These are phyloP conservation scores for Cantharis rustica DNA, from an alignment of 2,888 invertebrate species.

Conservation along the genomic window DNA sequence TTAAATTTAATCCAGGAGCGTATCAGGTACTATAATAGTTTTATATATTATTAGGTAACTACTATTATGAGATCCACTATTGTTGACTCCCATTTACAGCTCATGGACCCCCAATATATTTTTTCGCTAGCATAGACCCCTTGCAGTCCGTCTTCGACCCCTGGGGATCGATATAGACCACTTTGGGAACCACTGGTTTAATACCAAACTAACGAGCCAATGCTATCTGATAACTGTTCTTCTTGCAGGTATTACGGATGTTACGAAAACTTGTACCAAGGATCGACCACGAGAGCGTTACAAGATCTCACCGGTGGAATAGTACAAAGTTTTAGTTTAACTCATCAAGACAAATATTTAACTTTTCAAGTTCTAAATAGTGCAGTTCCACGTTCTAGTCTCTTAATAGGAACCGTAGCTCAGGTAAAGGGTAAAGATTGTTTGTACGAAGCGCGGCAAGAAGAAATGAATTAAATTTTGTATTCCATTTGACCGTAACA, in stretches of 20 bases:
- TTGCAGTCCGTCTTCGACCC: too few species aligned
- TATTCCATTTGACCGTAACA: neutral
- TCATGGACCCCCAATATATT: too few species aligned
- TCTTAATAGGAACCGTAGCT: conserved; percentile 68
- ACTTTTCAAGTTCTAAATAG: conserved; percentile 70
- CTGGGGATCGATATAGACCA: too few species aligned
- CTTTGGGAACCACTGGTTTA: too few species aligned
- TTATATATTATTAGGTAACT: too few species aligned
- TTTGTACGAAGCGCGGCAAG: neutral
- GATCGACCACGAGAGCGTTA: conserved; percentile 70
- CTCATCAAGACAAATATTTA: conserved; percentile 67
- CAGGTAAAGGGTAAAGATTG: conserved; percentile 61
- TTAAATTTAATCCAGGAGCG: too few species aligned
- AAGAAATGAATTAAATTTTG: neutral
- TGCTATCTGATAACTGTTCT: too few species aligned
- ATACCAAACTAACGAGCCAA: too few species aligned
- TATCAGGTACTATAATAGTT: too few species aligned
- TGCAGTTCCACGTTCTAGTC: conserved; percentile 72
- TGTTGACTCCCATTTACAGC: too few species aligned
- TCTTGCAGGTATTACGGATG: conserved; percentile 67
- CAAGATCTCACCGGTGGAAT: conserved; percentile 77
- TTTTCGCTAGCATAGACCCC: too few species aligned
- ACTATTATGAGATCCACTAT: too few species aligned
- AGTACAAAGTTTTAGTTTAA: conserved; percentile 73
- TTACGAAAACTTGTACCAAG: conserved; percentile 68